Percentiles rank a stretch among this genome's conserved stretches.
phyloP scores from a whole-genome alignment of 2,797 vertebrate genomes.

The Sebastes cheni region DNA sequence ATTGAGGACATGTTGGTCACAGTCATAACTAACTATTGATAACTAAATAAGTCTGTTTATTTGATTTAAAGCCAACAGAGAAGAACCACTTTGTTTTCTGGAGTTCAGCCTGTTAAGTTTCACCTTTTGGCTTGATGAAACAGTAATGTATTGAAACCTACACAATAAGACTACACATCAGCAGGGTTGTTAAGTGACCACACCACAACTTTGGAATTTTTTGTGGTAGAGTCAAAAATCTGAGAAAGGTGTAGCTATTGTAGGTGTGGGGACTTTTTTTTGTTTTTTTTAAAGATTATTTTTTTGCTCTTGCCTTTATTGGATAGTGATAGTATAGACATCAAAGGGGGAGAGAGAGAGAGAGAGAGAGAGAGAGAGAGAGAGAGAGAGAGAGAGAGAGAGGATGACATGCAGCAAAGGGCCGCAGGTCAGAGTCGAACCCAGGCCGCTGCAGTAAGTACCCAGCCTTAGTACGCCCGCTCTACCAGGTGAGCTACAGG shows the following conservation, averaged over 20 bases:
- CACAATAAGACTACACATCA: not conserved
- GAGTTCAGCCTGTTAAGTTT: not conserved
- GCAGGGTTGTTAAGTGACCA: not conserved
- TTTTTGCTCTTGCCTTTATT: too few species aligned
- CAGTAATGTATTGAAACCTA: not conserved
- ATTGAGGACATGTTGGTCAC: not conserved
- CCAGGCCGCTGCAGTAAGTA: too few species aligned
- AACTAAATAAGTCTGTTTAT: not conserved
- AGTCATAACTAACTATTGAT: not conserved
- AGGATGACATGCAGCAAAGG: too few species aligned
- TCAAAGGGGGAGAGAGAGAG: too few species aligned
- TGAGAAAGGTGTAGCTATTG: not conserved
- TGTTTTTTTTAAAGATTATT: not conserved
- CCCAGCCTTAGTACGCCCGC: too few species aligned
- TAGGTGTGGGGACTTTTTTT: not conserved
- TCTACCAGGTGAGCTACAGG: too few species aligned
- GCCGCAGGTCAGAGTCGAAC: too few species aligned
- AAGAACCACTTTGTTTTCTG: not conserved
- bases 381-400: too few species aligned
- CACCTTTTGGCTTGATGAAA: not conserved
- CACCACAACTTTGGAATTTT: not conserved
- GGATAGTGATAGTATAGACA: too few species aligned
- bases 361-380: too few species aligned
- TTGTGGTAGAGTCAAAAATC: not conserved
- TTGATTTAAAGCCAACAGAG: not conserved